These are phyloP conservation scores for Nomada ruficornis DNA, from an alignment of 2,888 invertebrate genomes.

Conservation along the genomic window DNA sequence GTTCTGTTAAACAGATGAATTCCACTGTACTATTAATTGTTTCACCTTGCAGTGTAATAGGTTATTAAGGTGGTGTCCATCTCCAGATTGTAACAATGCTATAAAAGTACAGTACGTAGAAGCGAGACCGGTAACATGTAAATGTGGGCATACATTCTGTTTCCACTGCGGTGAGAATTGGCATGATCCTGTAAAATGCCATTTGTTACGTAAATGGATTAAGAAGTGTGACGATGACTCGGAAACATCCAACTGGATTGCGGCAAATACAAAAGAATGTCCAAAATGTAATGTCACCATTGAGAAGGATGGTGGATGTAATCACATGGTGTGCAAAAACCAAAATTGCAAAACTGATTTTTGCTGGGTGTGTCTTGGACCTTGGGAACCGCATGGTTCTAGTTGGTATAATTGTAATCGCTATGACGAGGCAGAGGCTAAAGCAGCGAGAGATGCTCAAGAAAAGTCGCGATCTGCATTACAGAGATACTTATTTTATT, in stretches of 20 bases:
- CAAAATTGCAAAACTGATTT: constrained; percentile 99
- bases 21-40: constrained; percentile 22
- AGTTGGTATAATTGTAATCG: constrained; percentile 99
- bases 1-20: background rate
- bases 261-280: constrained; percentile 99
- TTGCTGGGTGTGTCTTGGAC: constrained; percentile 99
- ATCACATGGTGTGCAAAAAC: constrained; percentile 99
- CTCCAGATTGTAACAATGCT: constrained; percentile 98
- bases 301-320: constrained; percentile 99
- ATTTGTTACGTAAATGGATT: constrained; percentile 96
- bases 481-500: constrained; percentile 98
- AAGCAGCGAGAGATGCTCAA: constrained; percentile 97
- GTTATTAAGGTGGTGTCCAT: constrained; percentile 98
- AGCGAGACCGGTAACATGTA: constrained; percentile 95
- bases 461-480: constrained; percentile 96
- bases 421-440: constrained; percentile 98
- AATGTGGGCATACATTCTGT: constrained; percentile 97
- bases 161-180: constrained; percentile 98
- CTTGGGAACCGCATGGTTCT: constrained; percentile 99
- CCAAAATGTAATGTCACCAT: constrained; percentile 99
- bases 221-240: constrained; percentile 99
- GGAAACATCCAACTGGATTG: constrained; percentile 99
- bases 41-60: constrained; percentile 92
- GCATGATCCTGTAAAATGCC: constrained; percentile 99
- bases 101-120: constrained; percentile 96